Base-by-base conservation (phyloP, 1,140 invertebrate species). In the Mylabris phalerata region DNA sequence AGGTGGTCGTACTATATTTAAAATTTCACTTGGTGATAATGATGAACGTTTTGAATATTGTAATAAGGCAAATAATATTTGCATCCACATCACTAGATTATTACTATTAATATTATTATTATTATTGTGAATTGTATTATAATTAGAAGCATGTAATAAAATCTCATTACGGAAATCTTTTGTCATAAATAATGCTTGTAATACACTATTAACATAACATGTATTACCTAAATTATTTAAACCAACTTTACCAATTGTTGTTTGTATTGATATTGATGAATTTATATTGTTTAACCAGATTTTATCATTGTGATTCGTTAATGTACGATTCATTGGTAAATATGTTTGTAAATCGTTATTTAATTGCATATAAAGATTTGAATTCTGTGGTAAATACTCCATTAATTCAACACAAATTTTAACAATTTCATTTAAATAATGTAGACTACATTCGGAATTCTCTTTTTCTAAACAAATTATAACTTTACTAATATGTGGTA, bases 141-240 rank as follows among this genome's bases (percentile, higher is more conserved):
- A 19, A 19, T 19, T 19, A 19, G 19, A 19, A 19, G 19, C 19
- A 49, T 75, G 72, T 10, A 73, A 69, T 9, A 88, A 64, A 39
- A 88, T 71, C 4, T 81, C 78, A 61, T 83, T 79, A 1, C 78
- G 76, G 55, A 82, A 92, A 80, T 83, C 80, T 72, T 84, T 85
- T 40, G 89, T 90, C 80, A 89, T 88, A 50, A 85, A 84, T 13
- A 93, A 75, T 0, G 90, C 88, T 70, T 93, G 90, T 27, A 92
- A 73, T 7, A 91, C 83, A 67, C 89, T 90, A 67, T 92, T 92
- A 86, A 92, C 88, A 60, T 92, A 93, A 71, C 90, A 93, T 0
- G 89, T 92, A 63, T 92, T 93, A 9, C 90, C 90, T 11, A 93
- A 75, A 78, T 94, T 95, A 4, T 84, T 79, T 1, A 95, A 76